These are phyloP conservation scores for Merluccius polli DNA, from an alignment of 2,797 vertebrate genomes.

Conservation along the genomic window DNA sequence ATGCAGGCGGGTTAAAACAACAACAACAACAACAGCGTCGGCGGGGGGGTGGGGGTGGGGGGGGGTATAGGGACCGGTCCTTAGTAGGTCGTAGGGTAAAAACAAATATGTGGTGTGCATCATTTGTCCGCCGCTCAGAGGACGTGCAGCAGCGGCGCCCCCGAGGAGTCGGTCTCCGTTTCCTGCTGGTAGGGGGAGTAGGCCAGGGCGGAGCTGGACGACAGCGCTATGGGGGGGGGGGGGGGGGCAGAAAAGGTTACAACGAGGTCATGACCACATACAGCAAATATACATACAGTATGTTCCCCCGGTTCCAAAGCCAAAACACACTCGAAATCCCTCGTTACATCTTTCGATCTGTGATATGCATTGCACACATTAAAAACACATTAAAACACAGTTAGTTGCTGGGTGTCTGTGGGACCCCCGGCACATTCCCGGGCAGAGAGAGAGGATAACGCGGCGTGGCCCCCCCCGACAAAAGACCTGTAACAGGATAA, in stretches of 20 bases:
- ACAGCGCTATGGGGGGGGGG: slow-evolving; percentile 48
- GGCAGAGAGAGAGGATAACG: slow-evolving; percentile 27
- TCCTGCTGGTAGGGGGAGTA: slow-evolving; percentile 82
- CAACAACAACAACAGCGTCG: too few relatives aligned
- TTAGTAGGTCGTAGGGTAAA: too few relatives aligned
- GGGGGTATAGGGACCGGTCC: neutral
- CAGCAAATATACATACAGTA: neutral
- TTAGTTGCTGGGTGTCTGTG: neutral
- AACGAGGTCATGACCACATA: neutral
- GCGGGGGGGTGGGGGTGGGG: slow-evolving; percentile 15
- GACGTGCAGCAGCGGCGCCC: slow-evolving; percentile 83
- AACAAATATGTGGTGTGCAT: too few relatives aligned
- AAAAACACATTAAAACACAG: slow-evolving; percentile 1
- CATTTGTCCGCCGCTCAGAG: slow-evolving; percentile 55
- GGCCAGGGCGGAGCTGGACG: slow-evolving; percentile 72
- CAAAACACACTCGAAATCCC: neutral
- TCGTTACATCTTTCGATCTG: neutral
- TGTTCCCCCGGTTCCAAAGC: too few relatives aligned
- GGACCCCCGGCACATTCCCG: slow-evolving; percentile 26
- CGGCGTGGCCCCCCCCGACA: slow-evolving; percentile 46
- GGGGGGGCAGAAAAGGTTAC: neutral
- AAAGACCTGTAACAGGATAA: slow-evolving; percentile 59
- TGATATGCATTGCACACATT: neutral
- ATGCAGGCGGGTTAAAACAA: slow-evolving; percentile 9
- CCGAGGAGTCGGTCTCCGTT: slow-evolving; percentile 88